Evolutionary conservation across 1,140 invertebrate species (phyloP).

Genomic region (Drosophila elegans): DNA sequence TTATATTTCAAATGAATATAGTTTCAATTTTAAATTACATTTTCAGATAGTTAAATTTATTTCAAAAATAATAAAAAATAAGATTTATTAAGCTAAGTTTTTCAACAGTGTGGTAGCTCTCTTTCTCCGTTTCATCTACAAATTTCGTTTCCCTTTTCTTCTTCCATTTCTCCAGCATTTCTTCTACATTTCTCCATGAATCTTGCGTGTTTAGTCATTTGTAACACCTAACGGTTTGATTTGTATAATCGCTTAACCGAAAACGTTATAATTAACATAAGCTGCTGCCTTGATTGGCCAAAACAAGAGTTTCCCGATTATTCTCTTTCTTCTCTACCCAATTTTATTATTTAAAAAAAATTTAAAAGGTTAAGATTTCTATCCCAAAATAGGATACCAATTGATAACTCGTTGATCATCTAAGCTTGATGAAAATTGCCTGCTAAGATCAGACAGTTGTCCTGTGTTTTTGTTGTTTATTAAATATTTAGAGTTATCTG

Average conservation of each 20-base stretch:
- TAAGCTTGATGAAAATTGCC: no score
- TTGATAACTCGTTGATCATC: no score
- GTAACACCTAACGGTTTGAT: conserved; percentile 78
- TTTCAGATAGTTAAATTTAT: no score
- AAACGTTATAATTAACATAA: conserved; percentile 70
- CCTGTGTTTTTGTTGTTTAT: no score
- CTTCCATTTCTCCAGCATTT: not conserved
- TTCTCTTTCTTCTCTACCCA: not conserved
- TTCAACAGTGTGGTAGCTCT: not conserved
- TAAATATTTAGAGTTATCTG: no score
- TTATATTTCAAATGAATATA: no score
- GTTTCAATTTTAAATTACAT: no score
- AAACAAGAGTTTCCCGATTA: conserved; percentile 3
- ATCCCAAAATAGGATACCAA: not conserved
- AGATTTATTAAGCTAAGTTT: no score
- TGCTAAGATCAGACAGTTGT: no score
- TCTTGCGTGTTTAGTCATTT: conserved; percentile 72
- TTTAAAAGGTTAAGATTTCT: no score
- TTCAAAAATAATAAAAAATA: no score
- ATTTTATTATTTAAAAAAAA: not conserved
- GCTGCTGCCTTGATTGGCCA: conserved; percentile 18
- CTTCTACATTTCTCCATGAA: not conserved
- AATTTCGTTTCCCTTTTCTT: not conserved
- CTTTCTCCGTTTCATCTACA: not conserved
- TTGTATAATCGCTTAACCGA: conserved; percentile 66